Evolutionary conservation across 2,888 invertebrate species (phyloP).

Genomic region (Nematopogon swammerdamellus): DNA sequence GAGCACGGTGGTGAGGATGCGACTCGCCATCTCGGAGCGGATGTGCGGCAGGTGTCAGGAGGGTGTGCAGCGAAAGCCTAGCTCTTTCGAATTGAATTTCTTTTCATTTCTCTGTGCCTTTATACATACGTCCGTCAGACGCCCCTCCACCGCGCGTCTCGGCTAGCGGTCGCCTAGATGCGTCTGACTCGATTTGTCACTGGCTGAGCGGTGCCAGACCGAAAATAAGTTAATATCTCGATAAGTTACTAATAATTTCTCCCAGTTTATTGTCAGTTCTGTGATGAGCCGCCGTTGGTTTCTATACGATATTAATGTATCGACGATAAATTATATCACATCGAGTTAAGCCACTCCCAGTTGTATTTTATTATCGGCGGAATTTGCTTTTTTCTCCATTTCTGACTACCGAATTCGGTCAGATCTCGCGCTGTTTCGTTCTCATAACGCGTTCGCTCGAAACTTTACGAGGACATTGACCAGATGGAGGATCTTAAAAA

Average conservation of each 20-base stretch:
- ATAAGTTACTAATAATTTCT: not conserved
- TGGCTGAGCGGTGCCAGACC: not conserved
- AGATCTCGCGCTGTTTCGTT: too few species aligned
- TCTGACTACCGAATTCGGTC: too few species aligned
- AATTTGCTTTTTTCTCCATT: too few species aligned
- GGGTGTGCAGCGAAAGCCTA: not conserved
- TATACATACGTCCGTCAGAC: not conserved
- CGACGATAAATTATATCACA: too few species aligned
- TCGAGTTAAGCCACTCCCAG: too few species aligned
- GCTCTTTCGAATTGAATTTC: not conserved
- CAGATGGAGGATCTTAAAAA: too few species aligned
- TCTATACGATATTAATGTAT: too few species aligned
- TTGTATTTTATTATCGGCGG: too few species aligned
- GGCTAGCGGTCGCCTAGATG: not conserved
- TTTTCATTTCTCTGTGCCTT: not conserved
- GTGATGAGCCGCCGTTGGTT: too few species aligned
- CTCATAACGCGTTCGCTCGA: too few species aligned
- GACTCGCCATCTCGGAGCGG: not conserved
- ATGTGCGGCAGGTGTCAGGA: not conserved
- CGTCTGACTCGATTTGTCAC: not conserved
- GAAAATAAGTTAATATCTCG: not conserved
- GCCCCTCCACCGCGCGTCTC: not conserved
- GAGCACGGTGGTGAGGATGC: slow-evolving; percentile 15
- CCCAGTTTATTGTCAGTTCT: not conserved
- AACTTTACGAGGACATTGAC: too few species aligned